Evolutionary conservation across 2,113 vertebrate species (phyloP).

Genomic region (Rhinoptilus africanus): DNA sequence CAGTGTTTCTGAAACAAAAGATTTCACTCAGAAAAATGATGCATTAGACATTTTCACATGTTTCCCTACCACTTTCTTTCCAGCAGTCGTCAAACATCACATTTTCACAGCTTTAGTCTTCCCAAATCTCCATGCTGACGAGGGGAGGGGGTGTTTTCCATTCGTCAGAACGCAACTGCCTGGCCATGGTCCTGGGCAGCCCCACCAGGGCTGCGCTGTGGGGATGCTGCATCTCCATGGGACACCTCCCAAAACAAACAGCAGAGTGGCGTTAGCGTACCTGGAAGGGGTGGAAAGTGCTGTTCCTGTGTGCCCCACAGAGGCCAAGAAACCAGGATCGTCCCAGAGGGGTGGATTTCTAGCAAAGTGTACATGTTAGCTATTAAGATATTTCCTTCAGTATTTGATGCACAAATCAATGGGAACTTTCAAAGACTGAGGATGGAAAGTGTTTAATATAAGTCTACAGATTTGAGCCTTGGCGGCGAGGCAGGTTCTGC

Average conservation of each 20-base stretch:
- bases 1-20: background rate
- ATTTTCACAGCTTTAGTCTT: background rate
- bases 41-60: background rate
- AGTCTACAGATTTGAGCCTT: background rate
- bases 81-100: background rate
- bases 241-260: accelerated
- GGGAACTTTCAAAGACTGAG: background rate
- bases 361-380: background rate
- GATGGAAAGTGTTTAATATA: background rate
- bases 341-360: background rate
- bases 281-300: background rate
- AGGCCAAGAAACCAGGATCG: background rate
- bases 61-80: background rate
- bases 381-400: background rate
- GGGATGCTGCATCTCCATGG: background rate
- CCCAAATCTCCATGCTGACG: accelerated
- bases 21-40: background rate
- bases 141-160: background rate
- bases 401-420: background rate
- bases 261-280: accelerated
- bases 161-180: background rate
- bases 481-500: background rate
- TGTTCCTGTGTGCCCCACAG: background rate
- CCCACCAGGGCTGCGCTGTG: background rate
- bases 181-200: background rate